Base-by-base conservation (phyloP, 2,888 invertebrate species). In the Scrobipalpa atriplicella region DNA sequence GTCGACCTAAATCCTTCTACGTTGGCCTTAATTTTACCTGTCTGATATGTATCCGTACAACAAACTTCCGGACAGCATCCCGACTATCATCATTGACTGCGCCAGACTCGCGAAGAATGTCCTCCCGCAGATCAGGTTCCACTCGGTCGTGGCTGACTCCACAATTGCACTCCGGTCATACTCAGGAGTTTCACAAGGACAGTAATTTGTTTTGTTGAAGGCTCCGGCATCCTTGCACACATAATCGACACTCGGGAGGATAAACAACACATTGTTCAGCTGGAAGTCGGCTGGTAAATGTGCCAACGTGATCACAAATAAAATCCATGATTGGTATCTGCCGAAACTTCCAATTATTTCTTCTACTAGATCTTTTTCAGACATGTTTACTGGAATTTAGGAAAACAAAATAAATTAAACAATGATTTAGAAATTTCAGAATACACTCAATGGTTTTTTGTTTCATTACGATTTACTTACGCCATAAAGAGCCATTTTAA, bases 71-170 rank as follows among this genome's bases (percentile, higher is more conserved):
- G 86, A 77, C 47, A 94, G 81, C 64, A 94, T 90, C 52, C 94
- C 94, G 63, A 93, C 81, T 85, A 94, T 94, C 73, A 94, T 80
- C 71, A 92, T 89, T 0, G 93, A 90, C 75, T 94, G 94, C 11
- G 92, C 89, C 18, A 94, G 78, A 77, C 94, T 94, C 0, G 93
- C 92, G 52, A 94, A 75, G 70, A 90, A 90, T 66, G 86, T 84
- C 69, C 87, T 87, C 43, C 93, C 93, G 72, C 95, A 95, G 67
- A 95, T 94, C 41, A 95, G 85, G 75, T 94, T 75, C 94, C 94
- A 95, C 85, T 95, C 91, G 10, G 91, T 94, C 0, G 93, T 92
- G 9, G 95, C 94, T 0, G 94, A 94, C 72, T 90, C 93, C 7
- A 83, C 78, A 64, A 95, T 94, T 8, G 88, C 81, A 54, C 84